These are phyloP conservation scores for Ovis canadensis DNA, from an alignment of 2,113 vertebrate species.

Conservation along the genomic window DNA sequence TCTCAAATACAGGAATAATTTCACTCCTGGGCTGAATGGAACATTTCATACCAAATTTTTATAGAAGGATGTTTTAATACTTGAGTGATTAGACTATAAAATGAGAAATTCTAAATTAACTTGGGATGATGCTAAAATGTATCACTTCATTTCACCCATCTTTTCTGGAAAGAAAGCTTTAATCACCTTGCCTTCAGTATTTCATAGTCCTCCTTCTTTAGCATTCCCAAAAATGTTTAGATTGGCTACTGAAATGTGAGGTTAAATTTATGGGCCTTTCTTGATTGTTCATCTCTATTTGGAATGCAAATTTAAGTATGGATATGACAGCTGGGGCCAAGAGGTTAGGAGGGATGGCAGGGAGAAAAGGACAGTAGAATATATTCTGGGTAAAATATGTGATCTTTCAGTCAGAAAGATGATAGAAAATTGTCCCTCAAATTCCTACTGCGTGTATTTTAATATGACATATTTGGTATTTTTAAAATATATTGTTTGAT, in stretches of 20 bases:
- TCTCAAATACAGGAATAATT: constrained; percentile 55
- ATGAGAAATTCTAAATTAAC: constrained; percentile 58
- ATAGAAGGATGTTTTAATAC: constrained; percentile 17
- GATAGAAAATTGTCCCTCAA: neutral
- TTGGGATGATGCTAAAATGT: constrained; percentile 29
- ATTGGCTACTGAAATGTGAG: constrained; percentile 9
- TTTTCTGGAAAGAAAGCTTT: constrained; percentile 13
- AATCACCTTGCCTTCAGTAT: constrained; percentile 24
- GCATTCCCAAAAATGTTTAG: constrained; percentile 14
- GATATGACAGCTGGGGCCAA: neutral
- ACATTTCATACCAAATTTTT: constrained; percentile 48
- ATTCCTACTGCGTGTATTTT: neutral
- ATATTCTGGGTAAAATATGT: neutral
- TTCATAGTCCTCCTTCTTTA: neutral
- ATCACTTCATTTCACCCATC: constrained; percentile 17
- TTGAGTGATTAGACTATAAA: constrained; percentile 31
- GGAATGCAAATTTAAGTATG: constrained; percentile 37
- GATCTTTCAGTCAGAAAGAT: neutral
- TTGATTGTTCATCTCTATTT: constrained; percentile 40
- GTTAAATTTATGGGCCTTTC: constrained; percentile 19
- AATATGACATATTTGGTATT: neutral
- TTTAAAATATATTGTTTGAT: neutral
- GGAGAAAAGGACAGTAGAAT: neutral
- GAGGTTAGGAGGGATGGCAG: neutral
- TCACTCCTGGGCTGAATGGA: constrained; percentile 32